Conservation (phyloP, 2,113 vertebrate species). For the Parotia lawesii region DNA sequence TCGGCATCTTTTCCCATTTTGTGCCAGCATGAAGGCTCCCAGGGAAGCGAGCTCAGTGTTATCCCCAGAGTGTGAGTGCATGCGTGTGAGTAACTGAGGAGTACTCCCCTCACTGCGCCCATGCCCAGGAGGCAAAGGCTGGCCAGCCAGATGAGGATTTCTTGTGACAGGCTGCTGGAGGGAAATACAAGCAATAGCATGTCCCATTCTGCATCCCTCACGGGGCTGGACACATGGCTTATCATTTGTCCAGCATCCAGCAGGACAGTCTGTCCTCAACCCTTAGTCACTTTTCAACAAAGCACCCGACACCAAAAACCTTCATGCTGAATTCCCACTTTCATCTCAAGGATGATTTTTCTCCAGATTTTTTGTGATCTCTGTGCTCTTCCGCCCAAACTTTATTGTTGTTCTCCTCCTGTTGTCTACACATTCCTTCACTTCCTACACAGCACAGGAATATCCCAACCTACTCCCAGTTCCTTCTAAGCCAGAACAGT, state of each 20-base stretch:
- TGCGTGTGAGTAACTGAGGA: background rate
- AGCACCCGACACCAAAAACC: background rate
- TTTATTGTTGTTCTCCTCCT: slow-evolving; percentile 9
- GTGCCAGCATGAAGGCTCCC: background rate
- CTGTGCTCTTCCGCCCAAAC: background rate
- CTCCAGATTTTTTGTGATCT: background rate
- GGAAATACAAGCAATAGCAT: background rate
- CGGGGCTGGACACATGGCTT: background rate
- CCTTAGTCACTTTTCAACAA: background rate
- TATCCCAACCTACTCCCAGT: slow-evolving; percentile 13
- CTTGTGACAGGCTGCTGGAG: slow-evolving; percentile 44
- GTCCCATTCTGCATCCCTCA: background rate
- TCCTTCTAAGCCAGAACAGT: background rate
- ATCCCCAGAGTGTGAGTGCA: background rate
- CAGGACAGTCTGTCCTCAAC: slow-evolving; percentile 36
- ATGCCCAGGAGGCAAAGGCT: background rate
- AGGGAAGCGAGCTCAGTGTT: background rate
- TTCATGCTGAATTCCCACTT: background rate
- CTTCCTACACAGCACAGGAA: slow-evolving; percentile 44
- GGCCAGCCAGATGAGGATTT: slow-evolving; percentile 29
- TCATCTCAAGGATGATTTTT: background rate
- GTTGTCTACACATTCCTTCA: slow-evolving; percentile 22
- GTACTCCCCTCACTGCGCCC: background rate
- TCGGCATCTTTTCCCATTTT: background rate
- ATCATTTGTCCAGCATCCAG: slow-evolving; percentile 24